Evolutionary conservation across 2,888 invertebrate species (phyloP), one percentile per base, ranked within the genome.

Genomic region (Cynaeus angustus): DNA sequence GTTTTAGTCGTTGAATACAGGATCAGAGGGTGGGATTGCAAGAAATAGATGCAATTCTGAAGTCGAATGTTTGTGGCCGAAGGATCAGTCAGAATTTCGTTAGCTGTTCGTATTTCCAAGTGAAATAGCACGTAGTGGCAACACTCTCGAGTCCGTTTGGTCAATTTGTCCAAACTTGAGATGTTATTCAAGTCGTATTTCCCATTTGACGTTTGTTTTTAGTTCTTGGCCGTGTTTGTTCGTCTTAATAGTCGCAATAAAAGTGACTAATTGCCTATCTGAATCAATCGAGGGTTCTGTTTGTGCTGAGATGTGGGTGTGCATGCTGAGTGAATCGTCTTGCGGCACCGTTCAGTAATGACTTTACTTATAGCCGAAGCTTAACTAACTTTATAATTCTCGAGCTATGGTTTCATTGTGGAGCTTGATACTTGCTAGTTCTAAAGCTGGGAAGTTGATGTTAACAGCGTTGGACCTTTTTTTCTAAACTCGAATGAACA

Each of bases 11-110:
- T 68, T 52, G 48, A 45, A 38, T 64, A 16, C 13, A 30, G 53
- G 46, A 62, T 55, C 52, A 43, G 38, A 12, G 55, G 64, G 61
- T 26, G 43, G 61, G 26, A 30, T 68, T 62, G 68, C 62, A 64
- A 68, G 68, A 52, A 66, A 66, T 66, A 71, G 72, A 71, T 74
- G 76, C 73, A 72, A 72, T 74, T 74, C 70, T 65, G 65, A 61
- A 66, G 59, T 58, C 46, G 67, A 65, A 71, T 72, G 62, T 71
- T 74, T 72, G 76, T 71, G 76, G 73, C 70, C 72, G 21, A 4
- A 21, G 69, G 67, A 61, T 59, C 53, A 56, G 43, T 72, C 62
- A 66, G 55, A 64, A 46, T 70, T 50, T 65, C 66, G 43, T 59
- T 64, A 37, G 55, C 65, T 16, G 14, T 68, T 58, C 69, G 65